Percentiles rank a stretch among this genome's conserved stretches.
Conservation (phyloP, 1,140 invertebrate genomes). For the Stenopsyche tienmushanensis region DNA sequence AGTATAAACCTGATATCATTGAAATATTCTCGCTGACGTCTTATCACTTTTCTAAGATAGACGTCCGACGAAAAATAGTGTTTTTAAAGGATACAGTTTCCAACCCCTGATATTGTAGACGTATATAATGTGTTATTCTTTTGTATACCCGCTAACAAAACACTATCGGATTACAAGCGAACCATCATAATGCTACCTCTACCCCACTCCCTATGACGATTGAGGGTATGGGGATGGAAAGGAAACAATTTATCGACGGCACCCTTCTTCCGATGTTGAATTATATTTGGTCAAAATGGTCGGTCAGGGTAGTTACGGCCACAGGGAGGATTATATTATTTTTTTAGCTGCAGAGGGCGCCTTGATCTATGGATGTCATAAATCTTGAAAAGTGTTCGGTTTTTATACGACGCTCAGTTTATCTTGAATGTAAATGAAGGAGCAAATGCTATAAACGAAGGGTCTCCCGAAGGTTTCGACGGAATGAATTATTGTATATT, state of each 20-base stretch:
- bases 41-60: not conserved
- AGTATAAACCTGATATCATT: no score
- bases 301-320: slow-evolving; percentile 34
- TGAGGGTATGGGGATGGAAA: slow-evolving; percentile 17
- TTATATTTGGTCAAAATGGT: slow-evolving; percentile 42
- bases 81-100: no score
- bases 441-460: not conserved
- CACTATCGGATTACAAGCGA: slow-evolving; percentile 29
- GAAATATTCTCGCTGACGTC: not conserved
- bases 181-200: slow-evolving; percentile 24
- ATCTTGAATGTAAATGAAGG: slow-evolving; percentile 37
- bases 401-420: slow-evolving; percentile 35
- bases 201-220: slow-evolving; percentile 9
- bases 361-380: slow-evolving; percentile 37
- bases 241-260: slow-evolving; percentile 42
- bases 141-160: slow-evolving; percentile 15
- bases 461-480: no score
- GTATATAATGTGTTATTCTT: not conserved
- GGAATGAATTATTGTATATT: no score
- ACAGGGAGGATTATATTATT: slow-evolving; percentile 37
- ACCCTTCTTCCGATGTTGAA: slow-evolving; percentile 42
- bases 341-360: slow-evolving; percentile 31
- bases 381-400: slow-evolving; percentile 36
- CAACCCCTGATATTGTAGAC: not conserved
- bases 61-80: not conserved